Conservation (phyloP, 2,888 invertebrate species). For the Lysandra coridon region DNA sequence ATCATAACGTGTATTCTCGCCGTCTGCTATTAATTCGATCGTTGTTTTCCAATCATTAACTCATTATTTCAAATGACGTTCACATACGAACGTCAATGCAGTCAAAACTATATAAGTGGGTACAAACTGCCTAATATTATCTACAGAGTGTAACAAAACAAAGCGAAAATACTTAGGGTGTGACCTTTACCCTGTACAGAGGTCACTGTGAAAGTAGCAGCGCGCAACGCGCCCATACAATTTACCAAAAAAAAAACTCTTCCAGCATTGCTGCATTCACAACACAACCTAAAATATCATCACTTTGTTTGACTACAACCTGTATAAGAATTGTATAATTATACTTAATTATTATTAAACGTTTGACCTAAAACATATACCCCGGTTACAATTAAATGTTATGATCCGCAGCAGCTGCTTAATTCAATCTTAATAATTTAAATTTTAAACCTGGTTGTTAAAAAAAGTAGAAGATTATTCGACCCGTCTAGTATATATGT, state of each 20-base stretch:
- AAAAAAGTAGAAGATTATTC: background rate
- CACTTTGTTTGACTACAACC: too few species aligned
- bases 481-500: background rate
- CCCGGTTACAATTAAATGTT: background rate
- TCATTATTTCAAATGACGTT: constrained; percentile 3
- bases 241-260: too few species aligned
- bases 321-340: background rate
- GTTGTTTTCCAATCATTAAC: constrained; percentile 25
- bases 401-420: too few species aligned
- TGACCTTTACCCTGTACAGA: too few species aligned
- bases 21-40: background rate
- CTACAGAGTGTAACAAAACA: too few species aligned
- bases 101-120: background rate
- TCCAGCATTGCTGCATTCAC: too few species aligned
- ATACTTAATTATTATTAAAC: background rate
- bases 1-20: background rate
- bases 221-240: too few species aligned
- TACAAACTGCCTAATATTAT: background rate
- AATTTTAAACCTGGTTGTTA: background rate
- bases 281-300: too few species aligned
- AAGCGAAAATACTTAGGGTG: too few species aligned
- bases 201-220: too few species aligned
- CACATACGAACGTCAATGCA: background rate
- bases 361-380: background rate
- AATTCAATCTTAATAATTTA: too few species aligned